Evolutionary conservation across 2,797 vertebrate species (phyloP).

Genomic region (Macrochelys suwanniensis): DNA sequence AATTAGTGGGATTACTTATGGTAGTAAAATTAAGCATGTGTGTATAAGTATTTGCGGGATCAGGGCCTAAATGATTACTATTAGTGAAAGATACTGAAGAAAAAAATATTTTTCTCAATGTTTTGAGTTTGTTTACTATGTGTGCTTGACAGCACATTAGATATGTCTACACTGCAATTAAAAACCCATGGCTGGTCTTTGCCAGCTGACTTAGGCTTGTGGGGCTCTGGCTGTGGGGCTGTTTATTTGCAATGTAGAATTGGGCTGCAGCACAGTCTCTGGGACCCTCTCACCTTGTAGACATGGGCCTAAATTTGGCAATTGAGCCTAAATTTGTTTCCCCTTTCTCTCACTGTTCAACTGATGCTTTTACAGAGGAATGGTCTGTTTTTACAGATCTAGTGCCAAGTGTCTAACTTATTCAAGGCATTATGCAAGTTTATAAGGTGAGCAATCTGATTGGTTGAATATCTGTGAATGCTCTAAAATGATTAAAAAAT

Average conservation of each 20-base stretch:
- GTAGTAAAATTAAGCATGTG: not conserved
- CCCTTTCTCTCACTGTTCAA: not conserved
- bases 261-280: not conserved
- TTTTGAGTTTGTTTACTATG: not conserved
- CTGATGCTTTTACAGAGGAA: not conserved
- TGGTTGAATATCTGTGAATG: not conserved
- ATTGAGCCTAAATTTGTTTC: not conserved
- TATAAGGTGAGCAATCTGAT: not conserved
- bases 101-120: not conserved
- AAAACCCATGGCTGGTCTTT: not conserved
- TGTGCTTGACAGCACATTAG: not conserved
- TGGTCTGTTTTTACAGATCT: not conserved
- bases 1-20: not conserved
- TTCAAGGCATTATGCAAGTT: rapidly evolving
- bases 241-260: not conserved
- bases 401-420: not conserved
- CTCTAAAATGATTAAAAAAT: too few relatives aligned
- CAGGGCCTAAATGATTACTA: not conserved
- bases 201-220: not conserved
- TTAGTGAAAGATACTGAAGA: not conserved
- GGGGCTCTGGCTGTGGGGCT: not conserved
- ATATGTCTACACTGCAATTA: not conserved
- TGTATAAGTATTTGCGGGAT: not conserved
- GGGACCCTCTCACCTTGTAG: not conserved
- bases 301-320: too few relatives aligned